Conservation (phyloP, 2,888 invertebrate genomes). For the Ryuthela nishihirai region DNA sequence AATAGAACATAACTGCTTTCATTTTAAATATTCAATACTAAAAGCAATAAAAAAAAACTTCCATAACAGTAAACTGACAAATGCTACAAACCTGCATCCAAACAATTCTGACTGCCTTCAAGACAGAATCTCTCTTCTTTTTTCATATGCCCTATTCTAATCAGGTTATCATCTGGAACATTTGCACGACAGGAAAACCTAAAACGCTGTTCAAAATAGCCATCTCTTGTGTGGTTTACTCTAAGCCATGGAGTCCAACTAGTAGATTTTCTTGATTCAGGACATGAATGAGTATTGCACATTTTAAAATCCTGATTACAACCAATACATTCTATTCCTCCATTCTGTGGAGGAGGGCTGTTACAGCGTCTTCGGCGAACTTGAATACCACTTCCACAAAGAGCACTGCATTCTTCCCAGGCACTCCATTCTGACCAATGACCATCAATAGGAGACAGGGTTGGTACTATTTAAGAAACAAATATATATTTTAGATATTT, state of each 20-base stretch:
- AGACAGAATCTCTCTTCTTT: conserved; percentile 73
- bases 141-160: conserved; percentile 66
- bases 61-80: background rate
- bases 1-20: no score
- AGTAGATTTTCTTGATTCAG: conserved; percentile 66
- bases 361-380: conserved; percentile 62
- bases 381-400: conserved; percentile 68
- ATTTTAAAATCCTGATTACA: conserved; percentile 66
- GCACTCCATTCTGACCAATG: conserved; percentile 77
- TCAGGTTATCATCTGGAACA: conserved; percentile 64
- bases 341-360: conserved; percentile 63
- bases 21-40: no score
- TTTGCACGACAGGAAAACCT: conserved; percentile 75
- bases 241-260: conserved; percentile 72
- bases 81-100: conserved; percentile 47
- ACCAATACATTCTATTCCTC: conserved; percentile 69
- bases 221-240: conserved; percentile 52
- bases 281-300: conserved; percentile 69
- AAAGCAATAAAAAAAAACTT: background rate
- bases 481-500: no score
- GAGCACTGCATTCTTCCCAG: conserved; percentile 71
- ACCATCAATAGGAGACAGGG: conserved; percentile 65
- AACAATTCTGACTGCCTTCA: conserved; percentile 61
- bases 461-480: conserved; percentile 46
- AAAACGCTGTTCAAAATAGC: conserved; percentile 71